Base-by-base conservation (phyloP, 2,113 vertebrate species). In the Rhea americana region DNA sequence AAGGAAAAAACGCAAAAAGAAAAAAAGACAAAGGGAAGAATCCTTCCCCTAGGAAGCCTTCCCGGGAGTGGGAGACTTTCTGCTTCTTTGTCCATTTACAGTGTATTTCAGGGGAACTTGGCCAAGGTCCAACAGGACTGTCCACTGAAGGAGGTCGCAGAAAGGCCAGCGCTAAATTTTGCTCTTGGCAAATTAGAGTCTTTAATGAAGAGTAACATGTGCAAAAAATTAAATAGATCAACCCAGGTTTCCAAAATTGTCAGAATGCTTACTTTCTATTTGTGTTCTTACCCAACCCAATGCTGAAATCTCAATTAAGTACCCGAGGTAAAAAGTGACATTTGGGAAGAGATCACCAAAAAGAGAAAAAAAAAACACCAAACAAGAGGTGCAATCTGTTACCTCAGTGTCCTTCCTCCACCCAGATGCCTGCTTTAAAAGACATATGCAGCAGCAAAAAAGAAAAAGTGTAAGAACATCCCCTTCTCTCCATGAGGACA, bases 221-320 rank as follows among this genome's bases (percentile, higher is more conserved):
- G 97, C 97, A 98, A 98, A 95, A 90, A 96, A 68, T 94, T 98
- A 97, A 98, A 97, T 98, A 98, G 97, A 85, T 97, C 96, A 97
- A 96, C 89, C 96, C 96, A 97, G 81, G 79, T 94, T 95, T 97
- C 95, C 88, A 97, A 95, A 96, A 96, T 96, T 94, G 91, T 96
- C 96, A 96, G 82, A 96, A 97, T 58, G 91, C 96, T 96, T 93
- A 91, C 95, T 95, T 96, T 68, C 85, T 93, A 92, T 87, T 86
- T 73, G 55, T 77, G 93, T 96, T 95, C 75, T 93, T 80, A 93
- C 95, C 84, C 93, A 85, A 89, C 75, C 91, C 93, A 75, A 82
- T 20, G 86, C 78, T 70, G 93, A 89, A 93, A 91, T 92, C 94
- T 93, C 95, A 84, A 87, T 95, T 93, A 96, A 97, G 97, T 86